These are phyloP conservation scores for Aphelenchoides bicaudatus DNA, from an alignment of 2,888 invertebrate species.

Conservation along the genomic window DNA sequence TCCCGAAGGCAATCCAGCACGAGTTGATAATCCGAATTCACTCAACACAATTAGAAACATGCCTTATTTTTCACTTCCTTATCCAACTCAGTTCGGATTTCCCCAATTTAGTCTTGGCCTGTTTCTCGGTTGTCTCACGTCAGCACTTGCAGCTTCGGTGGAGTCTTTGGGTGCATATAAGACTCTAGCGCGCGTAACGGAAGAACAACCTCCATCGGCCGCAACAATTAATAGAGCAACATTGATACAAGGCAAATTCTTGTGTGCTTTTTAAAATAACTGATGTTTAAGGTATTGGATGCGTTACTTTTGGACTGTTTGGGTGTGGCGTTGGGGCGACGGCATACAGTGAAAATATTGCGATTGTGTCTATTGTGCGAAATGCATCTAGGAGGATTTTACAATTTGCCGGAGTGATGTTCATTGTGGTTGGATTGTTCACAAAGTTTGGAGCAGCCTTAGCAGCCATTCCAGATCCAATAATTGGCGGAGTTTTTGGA, in stretches of 20 bases:
- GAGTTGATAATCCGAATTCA: constrained; percentile 45
- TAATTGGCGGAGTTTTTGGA: constrained; percentile 50
- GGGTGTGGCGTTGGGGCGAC: constrained; percentile 52
- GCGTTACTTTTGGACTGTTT: constrained; percentile 37
- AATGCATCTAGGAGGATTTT: constrained; percentile 50
- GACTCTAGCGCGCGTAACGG: constrained; percentile 39
- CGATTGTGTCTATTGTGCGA: constrained; percentile 46
- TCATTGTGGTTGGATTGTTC: constrained; percentile 46
- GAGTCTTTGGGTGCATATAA: constrained; percentile 47
- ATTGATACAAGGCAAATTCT: constrained; percentile 40
- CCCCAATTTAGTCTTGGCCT: constrained; percentile 42
- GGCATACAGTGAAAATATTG: constrained; percentile 51
- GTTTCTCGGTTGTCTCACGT: constrained; percentile 47
- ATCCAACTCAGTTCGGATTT: constrained; percentile 50
- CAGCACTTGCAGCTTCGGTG: constrained; percentile 44
- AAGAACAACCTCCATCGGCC: constrained; percentile 43
- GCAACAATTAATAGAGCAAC: constrained; percentile 49
- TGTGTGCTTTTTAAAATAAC: not conserved
- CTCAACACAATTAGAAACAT: constrained; percentile 38
- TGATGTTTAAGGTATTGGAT: not conserved
- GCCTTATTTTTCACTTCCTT: constrained; percentile 49
- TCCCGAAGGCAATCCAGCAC: constrained; percentile 37
- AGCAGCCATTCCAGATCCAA: constrained; percentile 49
- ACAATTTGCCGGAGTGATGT: constrained; percentile 46
- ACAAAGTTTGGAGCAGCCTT: constrained; percentile 47